Base-by-base conservation (phyloP, 2,888 invertebrate species). In the Muschampia staudingeri region DNA sequence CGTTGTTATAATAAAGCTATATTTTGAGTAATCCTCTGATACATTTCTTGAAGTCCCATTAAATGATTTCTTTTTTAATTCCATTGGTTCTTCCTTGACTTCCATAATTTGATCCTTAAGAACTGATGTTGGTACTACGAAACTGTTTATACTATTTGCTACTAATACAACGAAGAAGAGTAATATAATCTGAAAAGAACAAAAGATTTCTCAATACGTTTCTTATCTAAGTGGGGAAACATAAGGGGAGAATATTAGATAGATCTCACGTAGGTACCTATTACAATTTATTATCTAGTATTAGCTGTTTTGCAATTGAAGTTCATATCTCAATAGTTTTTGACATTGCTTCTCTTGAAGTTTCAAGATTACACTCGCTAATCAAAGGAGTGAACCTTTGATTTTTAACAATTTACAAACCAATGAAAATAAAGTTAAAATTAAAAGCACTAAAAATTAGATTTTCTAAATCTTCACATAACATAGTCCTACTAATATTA, bases 1-100 rank as follows among this genome's bases (percentile, higher is more conserved):
- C 0, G 96, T 96, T 0, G 96, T 96, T 78, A 96, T 96, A 40
- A 96, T 89, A 83, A 92, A 96, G 82, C 94, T 96, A 42, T 96
- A 96, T 90, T 95, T 96, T 25, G 86, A 93, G 84, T 96, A 96
- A 83, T 96, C 96, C 5, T 94, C 94, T 0, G 96, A 96, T n/a
- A 92, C 79, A 56, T 88, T 87, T 81, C 82, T 83, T 30, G 79
- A 81, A 19, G 67, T 82, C 8, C 83, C 19, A 56, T 71, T 80
- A 11, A 48, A 25, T 71, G 14, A 34, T 30, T 73, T 69, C n/a
- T 52, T 40, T n/a, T 44, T 34, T 19, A 40, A 8, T 37, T 40
- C 42, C 8, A 2, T 48, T 11, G 11, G 75, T 76, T 56, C 44
- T 37, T 80, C 80, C 12, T 72, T 78, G 16, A 16, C 42, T 6